Evolutionary conservation across 2,113 vertebrate species (phyloP).

Genomic region (Australoheros scitulus): DNA sequence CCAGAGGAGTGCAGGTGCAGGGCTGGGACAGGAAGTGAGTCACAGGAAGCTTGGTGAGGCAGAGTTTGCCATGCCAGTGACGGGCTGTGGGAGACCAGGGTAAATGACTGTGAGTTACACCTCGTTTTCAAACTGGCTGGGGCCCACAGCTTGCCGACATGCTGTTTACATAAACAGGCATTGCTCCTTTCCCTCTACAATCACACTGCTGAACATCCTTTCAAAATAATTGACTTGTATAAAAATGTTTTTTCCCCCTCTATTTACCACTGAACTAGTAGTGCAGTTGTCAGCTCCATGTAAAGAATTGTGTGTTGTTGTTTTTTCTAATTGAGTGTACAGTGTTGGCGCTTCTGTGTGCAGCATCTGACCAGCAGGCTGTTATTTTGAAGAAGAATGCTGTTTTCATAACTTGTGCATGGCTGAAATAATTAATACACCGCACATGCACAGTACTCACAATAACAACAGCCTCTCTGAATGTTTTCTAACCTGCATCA

Average conservation of each 20-base stretch:
- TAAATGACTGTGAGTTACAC: conserved; percentile 64
- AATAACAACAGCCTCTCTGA: background rate
- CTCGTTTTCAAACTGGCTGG: conserved; percentile 37
- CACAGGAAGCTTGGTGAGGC: conserved; percentile 80
- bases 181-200: conserved; percentile 41
- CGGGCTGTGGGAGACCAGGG: conserved; percentile 68
- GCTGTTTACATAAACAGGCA: conserved; percentile 51
- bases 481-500: background rate
- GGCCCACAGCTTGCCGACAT: conserved; percentile 48
- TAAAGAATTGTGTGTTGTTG: background rate
- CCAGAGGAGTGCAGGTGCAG: conserved; percentile 77
- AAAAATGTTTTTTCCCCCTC: background rate
- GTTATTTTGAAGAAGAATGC: background rate
- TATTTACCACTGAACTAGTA: background rate
- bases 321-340: background rate
- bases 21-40: conserved; percentile 82
- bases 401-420: background rate
- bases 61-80: conserved; percentile 72
- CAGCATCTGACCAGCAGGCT: background rate
- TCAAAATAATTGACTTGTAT: background rate
- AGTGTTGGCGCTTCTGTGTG: background rate
- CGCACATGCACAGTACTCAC: background rate
- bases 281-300: background rate
- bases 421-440: background rate
- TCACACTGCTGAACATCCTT: conserved; percentile 25